phyloP scores from a whole-genome alignment of 1,140 invertebrate species.

The Drosophila aff. region DNA sequence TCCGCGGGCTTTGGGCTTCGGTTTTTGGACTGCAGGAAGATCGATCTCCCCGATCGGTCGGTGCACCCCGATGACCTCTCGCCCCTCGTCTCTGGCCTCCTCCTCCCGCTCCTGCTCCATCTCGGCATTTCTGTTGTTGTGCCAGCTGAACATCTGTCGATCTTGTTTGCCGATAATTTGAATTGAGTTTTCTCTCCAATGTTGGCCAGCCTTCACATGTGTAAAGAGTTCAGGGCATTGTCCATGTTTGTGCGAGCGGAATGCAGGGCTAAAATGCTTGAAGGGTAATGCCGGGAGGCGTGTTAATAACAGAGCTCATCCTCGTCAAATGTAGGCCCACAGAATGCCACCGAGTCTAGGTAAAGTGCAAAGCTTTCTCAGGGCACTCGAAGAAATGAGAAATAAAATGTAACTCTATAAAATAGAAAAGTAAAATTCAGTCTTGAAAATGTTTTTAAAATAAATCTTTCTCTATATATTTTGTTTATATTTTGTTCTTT shows the following conservation, averaged over 20 bases:
- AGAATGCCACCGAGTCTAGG: conserved; percentile 38
- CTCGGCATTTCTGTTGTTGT: conserved; percentile 50
- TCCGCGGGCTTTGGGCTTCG: conserved; percentile 23
- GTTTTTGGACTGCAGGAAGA: conserved; percentile 32
- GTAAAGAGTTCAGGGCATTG: conserved; percentile 28
- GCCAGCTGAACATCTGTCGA: conserved; percentile 80
- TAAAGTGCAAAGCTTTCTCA: conserved; percentile 64
- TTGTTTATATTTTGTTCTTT: no score
- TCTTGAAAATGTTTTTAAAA: background rate
- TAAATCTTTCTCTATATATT: background rate
- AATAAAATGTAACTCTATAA: background rate
- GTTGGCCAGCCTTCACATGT: conserved; percentile 56
- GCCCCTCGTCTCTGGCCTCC: background rate
- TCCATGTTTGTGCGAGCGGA: conserved; percentile 17
- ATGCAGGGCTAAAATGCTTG: background rate
- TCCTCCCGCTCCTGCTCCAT: conserved; percentile 9
- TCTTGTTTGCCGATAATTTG: conserved; percentile 82
- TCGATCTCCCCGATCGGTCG: conserved; percentile 63
- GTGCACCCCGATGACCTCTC: conserved; percentile 77
- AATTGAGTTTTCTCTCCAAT: conserved; percentile 77
- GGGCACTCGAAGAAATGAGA: conserved; percentile 15
- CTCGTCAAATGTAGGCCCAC: conserved; percentile 37
- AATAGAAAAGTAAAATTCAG: background rate
- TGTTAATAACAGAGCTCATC: conserved; percentile 66
- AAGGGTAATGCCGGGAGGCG: conserved; percentile 30